Conservation (phyloP, 2,797 vertebrate genomes). For the Moxostoma hubbsi region DNA sequence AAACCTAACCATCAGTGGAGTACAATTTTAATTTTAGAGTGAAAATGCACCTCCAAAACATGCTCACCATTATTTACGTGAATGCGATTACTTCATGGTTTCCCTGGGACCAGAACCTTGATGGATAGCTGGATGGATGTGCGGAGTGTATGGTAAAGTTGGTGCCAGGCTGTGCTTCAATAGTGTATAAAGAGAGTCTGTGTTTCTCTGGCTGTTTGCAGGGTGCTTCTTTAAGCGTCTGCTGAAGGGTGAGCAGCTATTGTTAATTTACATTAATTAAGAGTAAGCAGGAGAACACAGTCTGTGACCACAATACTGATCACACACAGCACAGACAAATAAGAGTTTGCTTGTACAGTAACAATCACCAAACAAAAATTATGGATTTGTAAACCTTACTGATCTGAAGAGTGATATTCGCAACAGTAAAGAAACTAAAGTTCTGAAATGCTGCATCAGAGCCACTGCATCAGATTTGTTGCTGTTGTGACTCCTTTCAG, state of each 20-base stretch:
- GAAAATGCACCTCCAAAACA: too few species aligned
- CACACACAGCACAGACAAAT: background rate
- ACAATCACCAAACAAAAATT: background rate
- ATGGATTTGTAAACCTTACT: too few species aligned
- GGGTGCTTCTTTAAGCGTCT: background rate
- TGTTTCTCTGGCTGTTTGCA: conserved; percentile 6
- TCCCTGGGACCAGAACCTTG: too few species aligned
- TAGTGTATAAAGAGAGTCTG: conserved; percentile 8
- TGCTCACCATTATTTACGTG: too few species aligned
- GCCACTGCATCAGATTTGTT: too few species aligned
- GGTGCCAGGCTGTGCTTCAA: conserved; percentile 7
- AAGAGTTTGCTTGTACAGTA: background rate
- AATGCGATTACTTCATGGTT: too few species aligned
- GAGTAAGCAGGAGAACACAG: conserved; percentile 5
- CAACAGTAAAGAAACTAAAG: too few species aligned
- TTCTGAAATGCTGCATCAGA: too few species aligned
- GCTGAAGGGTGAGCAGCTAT: conserved; percentile 18
- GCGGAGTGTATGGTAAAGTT: conserved; percentile 6
- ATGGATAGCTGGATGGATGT: background rate
- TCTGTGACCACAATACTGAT: conserved; percentile 7
- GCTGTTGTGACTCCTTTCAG: too few species aligned
- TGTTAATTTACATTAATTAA: conserved; percentile 14
- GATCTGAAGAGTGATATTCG: too few species aligned
- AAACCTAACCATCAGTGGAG: too few species aligned
- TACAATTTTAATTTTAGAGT: too few species aligned